Percentiles rank a stretch among this genome's conserved stretches.
These are phyloP conservation scores for Drosophila ogumai DNA, from an alignment of 1,140 invertebrate genomes.

Conservation along the genomic window DNA sequence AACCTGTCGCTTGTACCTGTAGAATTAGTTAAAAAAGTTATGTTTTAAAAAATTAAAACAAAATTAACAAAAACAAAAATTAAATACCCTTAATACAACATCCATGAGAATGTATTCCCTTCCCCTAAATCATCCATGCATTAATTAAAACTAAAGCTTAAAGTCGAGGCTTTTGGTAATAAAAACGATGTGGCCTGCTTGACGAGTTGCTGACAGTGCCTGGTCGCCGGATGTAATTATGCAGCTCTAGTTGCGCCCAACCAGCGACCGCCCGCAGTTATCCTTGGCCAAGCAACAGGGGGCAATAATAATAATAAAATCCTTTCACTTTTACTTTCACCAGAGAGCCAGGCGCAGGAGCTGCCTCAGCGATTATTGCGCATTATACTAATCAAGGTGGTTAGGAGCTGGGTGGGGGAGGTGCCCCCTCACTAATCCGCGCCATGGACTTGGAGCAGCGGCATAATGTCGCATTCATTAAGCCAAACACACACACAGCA, in stretches of 20 bases:
- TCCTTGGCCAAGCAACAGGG: slow-evolving; percentile 11
- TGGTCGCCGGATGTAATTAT: slow-evolving; percentile 53
- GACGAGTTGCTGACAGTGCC: slow-evolving; percentile 53
- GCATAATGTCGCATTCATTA: slow-evolving; percentile 76
- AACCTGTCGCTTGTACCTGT: no score
- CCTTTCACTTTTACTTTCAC: slow-evolving; percentile 57
- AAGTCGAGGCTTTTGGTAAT: slow-evolving; percentile 5
- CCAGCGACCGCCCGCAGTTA: not conserved
- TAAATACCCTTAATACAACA: no score
- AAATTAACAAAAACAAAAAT: no score
- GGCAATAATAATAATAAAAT: slow-evolving; percentile 56
- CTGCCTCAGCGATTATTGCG: slow-evolving; percentile 60
- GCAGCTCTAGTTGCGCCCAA: slow-evolving; percentile 31
- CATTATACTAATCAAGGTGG: slow-evolving; percentile 68
- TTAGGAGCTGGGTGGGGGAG: slow-evolving; percentile 9
- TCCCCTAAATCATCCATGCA: not conserved
- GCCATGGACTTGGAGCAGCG: slow-evolving; percentile 39
- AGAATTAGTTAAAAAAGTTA: no score
- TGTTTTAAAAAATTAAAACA: no score
- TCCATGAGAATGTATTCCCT: not conserved
- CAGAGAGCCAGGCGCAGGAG: not conserved
- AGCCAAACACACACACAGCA: slow-evolving; percentile 61
- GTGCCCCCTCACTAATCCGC: slow-evolving; percentile 29
- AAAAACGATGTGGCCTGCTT: slow-evolving; percentile 19
- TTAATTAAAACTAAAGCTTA: slow-evolving; percentile 24